A percentile compares a stretch with the other conserved stretches of the same genome.
Conservation (phyloP, 2,113 vertebrate genomes). For the Cichladusa arquata region DNA sequence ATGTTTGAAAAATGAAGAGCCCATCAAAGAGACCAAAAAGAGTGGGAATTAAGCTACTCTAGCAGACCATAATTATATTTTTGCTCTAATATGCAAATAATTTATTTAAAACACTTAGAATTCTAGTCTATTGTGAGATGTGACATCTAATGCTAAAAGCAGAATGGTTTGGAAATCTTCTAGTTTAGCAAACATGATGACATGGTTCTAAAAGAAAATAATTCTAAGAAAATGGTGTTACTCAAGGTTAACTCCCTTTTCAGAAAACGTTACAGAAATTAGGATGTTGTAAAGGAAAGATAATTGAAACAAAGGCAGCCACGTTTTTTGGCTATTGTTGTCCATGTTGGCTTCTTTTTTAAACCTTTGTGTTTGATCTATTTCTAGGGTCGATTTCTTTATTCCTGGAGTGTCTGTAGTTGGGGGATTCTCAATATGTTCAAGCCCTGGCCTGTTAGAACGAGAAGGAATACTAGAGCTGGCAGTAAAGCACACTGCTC, state of each 20-base stretch:
- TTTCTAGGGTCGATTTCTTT: slow-evolving; percentile 91
- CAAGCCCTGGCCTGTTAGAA: slow-evolving; percentile 84
- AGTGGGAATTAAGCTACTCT: neutral
- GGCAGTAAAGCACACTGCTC: slow-evolving; percentile 85
- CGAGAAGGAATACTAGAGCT: slow-evolving; percentile 86
- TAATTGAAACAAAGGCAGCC: neutral
- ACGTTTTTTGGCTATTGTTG: neutral
- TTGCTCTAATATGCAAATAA: neutral
- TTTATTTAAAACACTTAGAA: neutral
- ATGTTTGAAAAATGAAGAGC: neutral
- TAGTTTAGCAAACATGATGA: neutral
- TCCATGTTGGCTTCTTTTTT: neutral
- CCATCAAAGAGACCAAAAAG: neutral
- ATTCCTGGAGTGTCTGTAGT: slow-evolving; percentile 88
- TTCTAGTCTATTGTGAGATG: neutral
- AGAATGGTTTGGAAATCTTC: neutral
- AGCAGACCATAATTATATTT: neutral
- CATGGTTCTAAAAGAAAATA: neutral
- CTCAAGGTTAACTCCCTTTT: neutral
- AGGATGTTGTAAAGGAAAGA: neutral
- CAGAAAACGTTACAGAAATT: neutral
- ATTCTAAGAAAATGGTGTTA: neutral
- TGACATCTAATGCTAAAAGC: neutral
- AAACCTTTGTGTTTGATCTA: neutral
- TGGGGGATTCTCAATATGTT: slow-evolving; percentile 96